Conservation (phyloP, 2,113 vertebrate species). For the Uria lomvia region DNA sequence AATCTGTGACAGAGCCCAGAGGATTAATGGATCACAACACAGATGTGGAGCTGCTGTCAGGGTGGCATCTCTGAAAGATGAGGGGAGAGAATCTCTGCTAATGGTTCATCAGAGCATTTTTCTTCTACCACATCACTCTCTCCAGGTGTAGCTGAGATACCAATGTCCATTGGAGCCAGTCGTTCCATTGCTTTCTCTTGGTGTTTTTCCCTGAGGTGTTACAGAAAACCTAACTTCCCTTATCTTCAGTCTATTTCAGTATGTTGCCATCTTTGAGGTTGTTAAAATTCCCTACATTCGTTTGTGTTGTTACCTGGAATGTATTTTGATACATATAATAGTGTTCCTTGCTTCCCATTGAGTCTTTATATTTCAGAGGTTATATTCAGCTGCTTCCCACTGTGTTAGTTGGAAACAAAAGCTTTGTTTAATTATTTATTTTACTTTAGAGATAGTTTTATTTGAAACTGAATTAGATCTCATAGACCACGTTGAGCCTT, state of each 20-base stretch:
- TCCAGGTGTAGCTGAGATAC: neutral
- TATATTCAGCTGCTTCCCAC: neutral
- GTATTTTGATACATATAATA: neutral
- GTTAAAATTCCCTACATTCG: constrained; percentile 39
- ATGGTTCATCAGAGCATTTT: neutral
- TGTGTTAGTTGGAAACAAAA: neutral
- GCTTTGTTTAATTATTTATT: neutral
- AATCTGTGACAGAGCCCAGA: neutral
- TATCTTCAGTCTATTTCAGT: constrained; percentile 24
- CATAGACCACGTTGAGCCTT: neutral
- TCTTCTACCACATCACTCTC: neutral
- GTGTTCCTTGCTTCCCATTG: neutral
- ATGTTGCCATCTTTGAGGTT: neutral
- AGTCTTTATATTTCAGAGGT: neutral
- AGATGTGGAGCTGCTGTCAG: neutral
- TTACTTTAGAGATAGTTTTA: neutral
- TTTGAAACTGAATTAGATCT: neutral
- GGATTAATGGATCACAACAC: neutral
- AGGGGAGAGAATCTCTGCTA: neutral
- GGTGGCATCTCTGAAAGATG: neutral
- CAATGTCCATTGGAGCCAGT: neutral
- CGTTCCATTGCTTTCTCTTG: neutral
- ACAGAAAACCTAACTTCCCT: neutral
- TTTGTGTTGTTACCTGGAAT: constrained; percentile 21
- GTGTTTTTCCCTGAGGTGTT: neutral